Evolutionary conservation across 2,797 vertebrate genomes (phyloP).

Genomic region (Danio kyathit): DNA sequence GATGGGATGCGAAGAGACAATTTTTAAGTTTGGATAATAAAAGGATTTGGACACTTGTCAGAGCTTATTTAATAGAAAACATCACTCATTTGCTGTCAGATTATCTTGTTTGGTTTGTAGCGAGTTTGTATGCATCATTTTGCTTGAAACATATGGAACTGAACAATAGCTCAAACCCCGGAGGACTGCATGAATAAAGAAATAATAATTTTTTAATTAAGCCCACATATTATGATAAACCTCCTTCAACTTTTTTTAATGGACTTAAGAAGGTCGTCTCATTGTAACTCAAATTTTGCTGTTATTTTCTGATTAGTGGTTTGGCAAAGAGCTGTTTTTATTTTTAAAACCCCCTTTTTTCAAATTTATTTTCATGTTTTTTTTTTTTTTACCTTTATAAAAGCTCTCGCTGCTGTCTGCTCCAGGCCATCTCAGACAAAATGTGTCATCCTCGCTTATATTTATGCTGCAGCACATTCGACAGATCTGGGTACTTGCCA

Average conservation of each 20-base stretch:
- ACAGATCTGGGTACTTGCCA: conserved; percentile 59
- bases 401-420: conserved; percentile 2
- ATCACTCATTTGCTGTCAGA: conserved; percentile 53
- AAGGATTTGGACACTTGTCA: conserved; percentile 44
- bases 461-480: conserved; percentile 65
- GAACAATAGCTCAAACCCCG: conserved; percentile 56
- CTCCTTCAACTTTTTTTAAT: conserved; percentile 62
- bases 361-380: background rate
- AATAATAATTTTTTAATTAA: conserved; percentile 66
- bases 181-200: conserved; percentile 51
- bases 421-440: conserved; percentile 40
- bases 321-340: conserved; percentile 59
- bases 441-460: conserved; percentile 51
- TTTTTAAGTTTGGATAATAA: conserved; percentile 39
- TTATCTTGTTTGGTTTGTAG: conserved; percentile 42
- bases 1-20: conserved; percentile 58
- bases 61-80: conserved; percentile 33
- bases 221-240: conserved; percentile 67
- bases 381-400: conserved; percentile 42
- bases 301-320: conserved; percentile 60
- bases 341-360: conserved; percentile 44
- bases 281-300: conserved; percentile 63
- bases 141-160: conserved; percentile 48
- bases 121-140: conserved; percentile 39
- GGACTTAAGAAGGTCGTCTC: conserved; percentile 70